phyloP scores from a whole-genome alignment of 2,888 invertebrate species.

The Noctua fimbriata region DNA sequence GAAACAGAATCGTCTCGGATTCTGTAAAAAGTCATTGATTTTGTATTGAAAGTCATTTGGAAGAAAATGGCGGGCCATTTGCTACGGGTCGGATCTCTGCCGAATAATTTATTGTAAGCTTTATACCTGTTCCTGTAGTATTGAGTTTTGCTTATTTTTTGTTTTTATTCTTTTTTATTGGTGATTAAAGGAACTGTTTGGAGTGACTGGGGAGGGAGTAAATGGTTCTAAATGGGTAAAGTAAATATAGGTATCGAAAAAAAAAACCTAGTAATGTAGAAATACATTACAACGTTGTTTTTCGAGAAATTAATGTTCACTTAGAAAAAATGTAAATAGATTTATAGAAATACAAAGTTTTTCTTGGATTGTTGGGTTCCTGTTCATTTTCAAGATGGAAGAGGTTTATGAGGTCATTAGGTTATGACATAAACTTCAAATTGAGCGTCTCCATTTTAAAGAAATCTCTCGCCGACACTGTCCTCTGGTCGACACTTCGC shows the following conservation, averaged over 20 bases:
- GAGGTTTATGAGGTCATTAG: no score
- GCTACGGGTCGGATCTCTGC: slow-evolving; percentile 62
- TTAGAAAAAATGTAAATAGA: background rate
- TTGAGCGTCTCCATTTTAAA: no score
- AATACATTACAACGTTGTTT: background rate
- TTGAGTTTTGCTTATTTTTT: slow-evolving; percentile 50
- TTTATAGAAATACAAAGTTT: background rate
- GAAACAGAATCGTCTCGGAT: slow-evolving; percentile 66
- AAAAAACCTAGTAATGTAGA: no score
- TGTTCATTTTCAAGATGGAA: background rate
- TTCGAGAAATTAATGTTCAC: background rate
- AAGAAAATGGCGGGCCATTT: slow-evolving; percentile 72
- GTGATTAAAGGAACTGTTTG: slow-evolving; percentile 28
- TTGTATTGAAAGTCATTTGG: slow-evolving; percentile 81
- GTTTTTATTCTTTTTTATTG: slow-evolving; percentile 40
- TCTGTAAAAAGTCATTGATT: slow-evolving; percentile 83
- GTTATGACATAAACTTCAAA: background rate
- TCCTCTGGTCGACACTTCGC: background rate
- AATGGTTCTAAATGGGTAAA: slow-evolving; percentile 8
- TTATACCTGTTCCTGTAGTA: slow-evolving; percentile 44
- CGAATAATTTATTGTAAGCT: slow-evolving; percentile 71
- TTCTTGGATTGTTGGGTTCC: background rate
- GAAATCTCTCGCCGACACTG: background rate
- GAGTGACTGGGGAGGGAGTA: background rate
- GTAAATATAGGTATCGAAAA: background rate